These are phyloP conservation scores for Anthonomus grandis DNA, from an alignment of 1,140 invertebrate genomes.

Conservation along the genomic window DNA sequence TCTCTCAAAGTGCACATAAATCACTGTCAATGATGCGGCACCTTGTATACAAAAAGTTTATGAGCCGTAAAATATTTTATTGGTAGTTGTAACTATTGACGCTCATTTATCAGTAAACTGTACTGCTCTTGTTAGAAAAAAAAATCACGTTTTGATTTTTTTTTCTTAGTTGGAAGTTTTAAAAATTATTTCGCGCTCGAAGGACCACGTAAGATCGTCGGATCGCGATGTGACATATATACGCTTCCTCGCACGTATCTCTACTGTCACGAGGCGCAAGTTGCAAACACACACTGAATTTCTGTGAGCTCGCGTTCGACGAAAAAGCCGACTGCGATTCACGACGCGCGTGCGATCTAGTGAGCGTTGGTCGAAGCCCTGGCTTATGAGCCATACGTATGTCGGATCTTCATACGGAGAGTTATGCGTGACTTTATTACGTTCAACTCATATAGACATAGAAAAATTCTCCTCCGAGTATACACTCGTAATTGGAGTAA, in stretches of 20 bases:
- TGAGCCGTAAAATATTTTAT: constrained; percentile 44
- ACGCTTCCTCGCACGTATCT: constrained; percentile 35
- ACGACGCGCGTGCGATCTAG: constrained; percentile 49
- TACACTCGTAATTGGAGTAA: too few species aligned
- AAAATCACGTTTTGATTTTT: background rate
- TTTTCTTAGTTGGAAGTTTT: background rate
- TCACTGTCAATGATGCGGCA: constrained; percentile 33
- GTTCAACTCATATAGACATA: too few species aligned
- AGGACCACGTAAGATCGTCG: constrained; percentile 18
- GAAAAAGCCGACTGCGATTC: constrained; percentile 38
- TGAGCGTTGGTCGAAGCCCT: constrained; percentile 35
- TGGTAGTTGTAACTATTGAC: constrained; percentile 38
- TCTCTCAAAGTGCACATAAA: constrained; percentile 36
- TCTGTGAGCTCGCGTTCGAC: constrained; percentile 33
- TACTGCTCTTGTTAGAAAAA: too few species aligned
- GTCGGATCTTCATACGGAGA: constrained; percentile 24
- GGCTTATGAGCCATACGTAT: constrained; percentile 22
- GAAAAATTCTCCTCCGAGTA: too few species aligned
- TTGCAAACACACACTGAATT: constrained; percentile 47
- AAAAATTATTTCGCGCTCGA: constrained; percentile 17
- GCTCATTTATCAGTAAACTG: too few species aligned
- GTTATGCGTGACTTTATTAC: constrained; percentile 14
- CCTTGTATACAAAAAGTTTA: constrained; percentile 38
- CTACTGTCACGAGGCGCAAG: constrained; percentile 38
- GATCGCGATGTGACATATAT: constrained; percentile 40